Evolutionary conservation across 2,113 vertebrate genomes (phyloP).

Genomic region (Ariopsis seemanni): DNA sequence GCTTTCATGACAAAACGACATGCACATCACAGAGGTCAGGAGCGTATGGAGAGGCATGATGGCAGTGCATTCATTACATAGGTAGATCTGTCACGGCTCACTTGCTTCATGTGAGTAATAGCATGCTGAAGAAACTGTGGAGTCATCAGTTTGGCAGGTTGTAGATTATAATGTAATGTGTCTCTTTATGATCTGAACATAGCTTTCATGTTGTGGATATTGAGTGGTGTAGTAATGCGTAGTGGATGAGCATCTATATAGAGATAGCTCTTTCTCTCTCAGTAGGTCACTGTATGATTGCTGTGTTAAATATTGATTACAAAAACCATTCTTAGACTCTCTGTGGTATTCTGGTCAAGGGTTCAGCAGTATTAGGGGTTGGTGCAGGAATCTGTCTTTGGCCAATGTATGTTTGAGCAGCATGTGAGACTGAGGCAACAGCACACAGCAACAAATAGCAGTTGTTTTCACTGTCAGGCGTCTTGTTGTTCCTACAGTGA

Average conservation of each 20-base stretch:
- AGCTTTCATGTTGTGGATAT: neutral
- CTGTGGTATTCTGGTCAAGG: slow-evolving; percentile 25
- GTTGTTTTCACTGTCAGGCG: neutral
- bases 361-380: slow-evolving; percentile 10
- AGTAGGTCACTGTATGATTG: slow-evolving; percentile 24
- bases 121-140: neutral
- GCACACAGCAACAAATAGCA: neutral
- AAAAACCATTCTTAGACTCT: slow-evolving; percentile 11
- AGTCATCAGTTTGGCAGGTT: neutral
- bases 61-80: slow-evolving; percentile 14
- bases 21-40: slow-evolving; percentile 28
- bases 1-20: slow-evolving; percentile 21
- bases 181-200: neutral
- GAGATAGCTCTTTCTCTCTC: neutral
- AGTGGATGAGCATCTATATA: neutral
- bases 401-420: neutral
- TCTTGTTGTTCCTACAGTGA: neutral
- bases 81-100: slow-evolving; percentile 9
- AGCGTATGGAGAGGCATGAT: neutral
- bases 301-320: slow-evolving; percentile 50
- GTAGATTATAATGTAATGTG: slow-evolving; percentile 5
- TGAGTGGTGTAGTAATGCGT: no score
- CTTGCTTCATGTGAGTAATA: neutral
- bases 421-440: neutral
- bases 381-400: neutral